Conservation (phyloP, 1,140 invertebrate genomes). For the Calycopis cecrops region DNA sequence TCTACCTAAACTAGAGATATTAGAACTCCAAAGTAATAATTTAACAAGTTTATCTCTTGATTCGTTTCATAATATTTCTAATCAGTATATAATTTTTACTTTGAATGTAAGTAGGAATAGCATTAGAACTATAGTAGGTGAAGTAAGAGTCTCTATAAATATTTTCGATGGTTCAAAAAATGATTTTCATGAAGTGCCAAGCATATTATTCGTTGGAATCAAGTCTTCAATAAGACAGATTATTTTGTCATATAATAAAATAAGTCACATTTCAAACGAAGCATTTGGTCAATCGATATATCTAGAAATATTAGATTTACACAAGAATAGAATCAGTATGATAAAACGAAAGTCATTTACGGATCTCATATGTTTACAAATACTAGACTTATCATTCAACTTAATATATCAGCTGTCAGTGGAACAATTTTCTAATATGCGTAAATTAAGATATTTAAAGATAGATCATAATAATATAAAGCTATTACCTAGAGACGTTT, state of each 20-base stretch:
- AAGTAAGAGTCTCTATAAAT: conserved; percentile 77
- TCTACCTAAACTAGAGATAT: conserved; percentile 79
- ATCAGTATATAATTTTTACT: conserved; percentile 76
- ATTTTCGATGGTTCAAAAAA: conserved; percentile 84
- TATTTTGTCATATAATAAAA: conserved; percentile 84
- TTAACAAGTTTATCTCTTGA: conserved; percentile 80
- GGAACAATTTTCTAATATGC: conserved; percentile 88
- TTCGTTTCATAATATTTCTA: conserved; percentile 80
- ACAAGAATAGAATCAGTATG: conserved; percentile 84
- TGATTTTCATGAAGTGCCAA: conserved; percentile 79
- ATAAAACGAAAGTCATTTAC: conserved; percentile 85
- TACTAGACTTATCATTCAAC: conserved; percentile 88
- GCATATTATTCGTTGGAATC: conserved; percentile 77
- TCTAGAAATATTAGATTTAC: conserved; percentile 84
- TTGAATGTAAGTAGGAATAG: conserved; percentile 84
- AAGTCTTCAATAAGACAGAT: conserved; percentile 79
- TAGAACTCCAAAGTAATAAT: conserved; percentile 85
- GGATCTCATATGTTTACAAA: conserved; percentile 83
- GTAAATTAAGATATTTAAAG: conserved; percentile 84
- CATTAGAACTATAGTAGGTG: conserved; percentile 77
- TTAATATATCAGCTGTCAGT: conserved; percentile 83
- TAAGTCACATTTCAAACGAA: conserved; percentile 81
- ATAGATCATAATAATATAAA: conserved; percentile 85
- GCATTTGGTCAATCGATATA: conserved; percentile 81
- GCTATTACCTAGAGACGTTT: conserved; percentile 86